Conservation (phyloP, 2,888 invertebrate genomes). For the Neoascia interrupta region DNA sequence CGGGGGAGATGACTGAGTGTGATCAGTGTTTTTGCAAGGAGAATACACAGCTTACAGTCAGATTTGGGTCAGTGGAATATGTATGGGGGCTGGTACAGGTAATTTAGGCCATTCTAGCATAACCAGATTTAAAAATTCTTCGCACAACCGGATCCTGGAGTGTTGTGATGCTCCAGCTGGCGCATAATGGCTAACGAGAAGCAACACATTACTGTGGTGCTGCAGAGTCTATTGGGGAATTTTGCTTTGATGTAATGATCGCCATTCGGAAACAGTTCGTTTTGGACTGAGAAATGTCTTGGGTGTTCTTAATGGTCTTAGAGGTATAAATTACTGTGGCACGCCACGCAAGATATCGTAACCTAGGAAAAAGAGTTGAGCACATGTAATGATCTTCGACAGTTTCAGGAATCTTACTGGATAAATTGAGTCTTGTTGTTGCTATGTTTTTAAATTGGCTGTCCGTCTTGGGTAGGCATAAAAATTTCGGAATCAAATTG, state of each 20-base stretch:
- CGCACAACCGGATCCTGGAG: conserved; percentile 47
- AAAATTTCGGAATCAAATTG: too few species aligned
- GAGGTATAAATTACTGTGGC: too few species aligned
- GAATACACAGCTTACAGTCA: conserved; percentile 23
- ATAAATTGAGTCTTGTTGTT: too few species aligned
- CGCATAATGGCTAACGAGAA: conserved; percentile 15
- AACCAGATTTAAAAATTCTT: conserved; percentile 35
- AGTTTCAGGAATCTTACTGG: too few species aligned
- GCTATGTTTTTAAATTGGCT: too few species aligned
- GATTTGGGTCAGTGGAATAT: conserved; percentile 53
- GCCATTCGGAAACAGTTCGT: conserved; percentile 20
- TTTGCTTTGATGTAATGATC: conserved; percentile 41
- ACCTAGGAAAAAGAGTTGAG: too few species aligned
- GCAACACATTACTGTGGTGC: conserved; percentile 13
- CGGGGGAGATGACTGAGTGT: conserved; percentile 50
- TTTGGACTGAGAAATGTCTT: conserved; percentile 21
- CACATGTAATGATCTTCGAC: too few species aligned
- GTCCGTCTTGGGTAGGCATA: too few species aligned
- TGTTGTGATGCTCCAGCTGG: conserved; percentile 14
- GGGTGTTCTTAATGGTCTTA: conserved; percentile 28
- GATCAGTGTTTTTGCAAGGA: conserved; percentile 28
- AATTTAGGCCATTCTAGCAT: conserved; percentile 45
- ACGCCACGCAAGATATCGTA: too few species aligned
- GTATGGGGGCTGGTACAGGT: conserved; percentile 35
- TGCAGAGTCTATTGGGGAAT: conserved; percentile 42